A percentile compares a stretch with the other conserved stretches of the same genome.
Conservation (phyloP, 2,888 invertebrate species). For the Pogonocherus hispidulus region DNA sequence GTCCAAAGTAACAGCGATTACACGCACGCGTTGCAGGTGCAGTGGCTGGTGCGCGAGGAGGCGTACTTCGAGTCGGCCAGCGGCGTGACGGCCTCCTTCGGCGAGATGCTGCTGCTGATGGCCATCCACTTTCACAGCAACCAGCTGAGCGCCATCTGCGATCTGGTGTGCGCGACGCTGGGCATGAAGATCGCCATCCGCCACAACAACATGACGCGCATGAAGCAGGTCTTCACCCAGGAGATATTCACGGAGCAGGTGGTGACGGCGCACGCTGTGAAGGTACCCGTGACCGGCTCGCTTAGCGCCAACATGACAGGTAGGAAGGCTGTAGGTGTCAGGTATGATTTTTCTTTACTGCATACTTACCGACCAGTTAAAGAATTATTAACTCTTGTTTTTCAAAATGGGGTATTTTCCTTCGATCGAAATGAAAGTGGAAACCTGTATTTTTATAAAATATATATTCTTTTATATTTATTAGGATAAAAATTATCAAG, state of each 20-base stretch:
- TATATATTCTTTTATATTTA: too few species aligned
- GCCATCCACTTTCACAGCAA: constrained; percentile 98
- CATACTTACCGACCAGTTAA: too few species aligned
- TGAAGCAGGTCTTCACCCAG: constrained; percentile 95
- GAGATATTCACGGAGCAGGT: constrained; percentile 98
- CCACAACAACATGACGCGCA: constrained; percentile 87
- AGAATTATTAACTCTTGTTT: too few species aligned
- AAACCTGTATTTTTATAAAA: too few species aligned
- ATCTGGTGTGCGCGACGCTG: constrained; percentile 92
- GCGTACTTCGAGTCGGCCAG: constrained; percentile 90
- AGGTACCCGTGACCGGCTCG: constrained; percentile 93
- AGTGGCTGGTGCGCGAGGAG: constrained; percentile 93
- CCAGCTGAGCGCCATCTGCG: constrained; percentile 92
- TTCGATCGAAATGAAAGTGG: too few species aligned
- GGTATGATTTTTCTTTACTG: too few species aligned
- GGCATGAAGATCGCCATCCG: constrained; percentile 95
- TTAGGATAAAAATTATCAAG: too few species aligned
- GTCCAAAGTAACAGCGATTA: too few species aligned
- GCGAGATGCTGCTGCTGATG: constrained; percentile 95
- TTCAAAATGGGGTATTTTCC: too few species aligned
- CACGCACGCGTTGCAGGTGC: too few species aligned
- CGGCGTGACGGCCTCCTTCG: constrained; percentile 90
- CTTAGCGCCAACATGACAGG: constrained; percentile 86
- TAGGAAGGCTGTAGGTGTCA: too few species aligned
- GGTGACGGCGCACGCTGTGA: constrained; percentile 95